These are phyloP conservation scores for Gymnocheta viridis DNA, from an alignment of 2,888 invertebrate genomes.

Conservation along the genomic window DNA sequence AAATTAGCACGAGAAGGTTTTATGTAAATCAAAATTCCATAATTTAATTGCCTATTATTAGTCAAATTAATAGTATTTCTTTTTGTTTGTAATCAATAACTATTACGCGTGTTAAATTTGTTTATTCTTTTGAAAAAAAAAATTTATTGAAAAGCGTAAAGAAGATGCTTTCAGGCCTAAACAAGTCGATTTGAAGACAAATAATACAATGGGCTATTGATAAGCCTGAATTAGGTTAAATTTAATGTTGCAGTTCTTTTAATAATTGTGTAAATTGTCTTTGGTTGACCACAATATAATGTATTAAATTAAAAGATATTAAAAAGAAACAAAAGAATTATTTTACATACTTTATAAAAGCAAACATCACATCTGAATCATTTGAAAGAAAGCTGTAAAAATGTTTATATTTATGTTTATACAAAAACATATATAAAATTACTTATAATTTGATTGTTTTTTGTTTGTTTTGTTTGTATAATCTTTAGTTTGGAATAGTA, in stretches of 20 bases:
- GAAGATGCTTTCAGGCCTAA: not conserved
- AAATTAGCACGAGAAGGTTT: conserved; percentile 16
- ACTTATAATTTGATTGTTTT: not conserved
- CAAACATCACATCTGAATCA: not conserved
- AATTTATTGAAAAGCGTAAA: not conserved
- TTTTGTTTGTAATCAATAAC: not conserved
- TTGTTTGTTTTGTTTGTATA: not conserved
- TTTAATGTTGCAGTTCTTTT: not conserved
- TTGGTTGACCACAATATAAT: not conserved
- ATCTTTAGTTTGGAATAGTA: not conserved
- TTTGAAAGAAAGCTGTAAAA: not conserved
- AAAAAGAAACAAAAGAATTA: not conserved
- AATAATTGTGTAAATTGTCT: not conserved
- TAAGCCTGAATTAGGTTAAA: not conserved
- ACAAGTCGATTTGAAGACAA: not conserved
- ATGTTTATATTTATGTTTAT: not conserved
- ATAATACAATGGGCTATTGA: not conserved
- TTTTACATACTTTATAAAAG: not conserved
- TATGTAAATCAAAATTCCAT: not conserved
- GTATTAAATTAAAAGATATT: not conserved
- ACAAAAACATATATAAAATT: not conserved
- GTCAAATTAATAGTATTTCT: not conserved
- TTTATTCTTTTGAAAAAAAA: not conserved
- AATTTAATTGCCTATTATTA: conserved; percentile 1
- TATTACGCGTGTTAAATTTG: not conserved